Evolutionary conservation across 2,797 vertebrate genomes (phyloP).

Genomic region (Molossus molossus): DNA sequence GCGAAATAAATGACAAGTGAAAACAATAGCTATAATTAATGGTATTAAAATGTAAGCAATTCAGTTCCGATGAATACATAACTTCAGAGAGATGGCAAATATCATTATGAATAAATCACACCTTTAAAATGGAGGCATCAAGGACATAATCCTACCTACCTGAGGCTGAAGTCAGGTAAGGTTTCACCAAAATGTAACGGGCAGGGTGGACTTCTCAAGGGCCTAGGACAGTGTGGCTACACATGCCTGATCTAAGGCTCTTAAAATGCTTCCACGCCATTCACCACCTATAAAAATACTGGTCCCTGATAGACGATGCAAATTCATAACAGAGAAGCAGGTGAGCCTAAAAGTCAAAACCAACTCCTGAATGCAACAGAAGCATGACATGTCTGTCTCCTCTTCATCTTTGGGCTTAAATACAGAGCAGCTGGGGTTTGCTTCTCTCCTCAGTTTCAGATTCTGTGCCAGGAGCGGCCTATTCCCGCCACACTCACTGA

Average conservation of each 20-base stretch:
- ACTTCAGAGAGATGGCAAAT: conserved; percentile 66
- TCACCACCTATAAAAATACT: background rate
- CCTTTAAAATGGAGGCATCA: conserved; percentile 63
- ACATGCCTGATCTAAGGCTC: background rate
- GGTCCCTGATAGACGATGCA: background rate
- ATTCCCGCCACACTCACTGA: rapidly evolving
- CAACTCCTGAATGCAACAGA: background rate
- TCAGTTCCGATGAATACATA: conserved; percentile 62
- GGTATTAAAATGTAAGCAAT: conserved; percentile 67
- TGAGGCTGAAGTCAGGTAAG: background rate
- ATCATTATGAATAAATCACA: background rate
- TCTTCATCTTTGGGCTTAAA: background rate
- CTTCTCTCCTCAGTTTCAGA: background rate
- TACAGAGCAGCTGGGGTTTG: background rate
- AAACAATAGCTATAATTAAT: conserved; percentile 78
- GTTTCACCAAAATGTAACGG: background rate
- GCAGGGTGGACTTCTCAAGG: background rate
- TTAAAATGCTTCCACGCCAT: background rate
- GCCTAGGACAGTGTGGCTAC: background rate
- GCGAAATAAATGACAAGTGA: conserved; percentile 67
- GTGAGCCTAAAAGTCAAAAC: background rate
- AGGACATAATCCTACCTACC: background rate
- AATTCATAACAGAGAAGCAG: background rate
- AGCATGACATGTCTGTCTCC: background rate
- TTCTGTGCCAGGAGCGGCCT: background rate